Evolutionary conservation across 2,113 vertebrate genomes (phyloP).

Genomic region (Egretta garzetta): DNA sequence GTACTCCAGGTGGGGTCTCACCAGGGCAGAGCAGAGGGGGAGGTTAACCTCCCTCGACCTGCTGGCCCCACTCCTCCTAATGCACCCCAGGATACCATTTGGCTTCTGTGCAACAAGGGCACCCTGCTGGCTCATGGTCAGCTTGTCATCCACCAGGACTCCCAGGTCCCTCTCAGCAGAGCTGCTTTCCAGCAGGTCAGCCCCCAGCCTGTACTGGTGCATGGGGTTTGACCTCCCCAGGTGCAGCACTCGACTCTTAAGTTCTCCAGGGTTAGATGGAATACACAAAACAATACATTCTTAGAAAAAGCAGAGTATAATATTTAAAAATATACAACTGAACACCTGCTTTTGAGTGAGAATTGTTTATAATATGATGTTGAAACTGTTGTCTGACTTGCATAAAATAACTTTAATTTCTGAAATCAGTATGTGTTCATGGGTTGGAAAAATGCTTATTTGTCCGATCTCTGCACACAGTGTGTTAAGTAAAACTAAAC

Average conservation of each 20-base stretch:
- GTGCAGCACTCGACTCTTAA: neutral
- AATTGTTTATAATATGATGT: neutral
- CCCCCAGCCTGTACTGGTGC: no score
- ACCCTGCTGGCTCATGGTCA: no score
- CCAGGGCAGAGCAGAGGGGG: no score
- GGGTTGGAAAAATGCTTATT: neutral
- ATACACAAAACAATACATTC: neutral
- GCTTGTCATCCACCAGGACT: no score
- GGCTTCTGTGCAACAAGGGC: no score
- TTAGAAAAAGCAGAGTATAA: neutral
- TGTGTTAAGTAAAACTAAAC: neutral
- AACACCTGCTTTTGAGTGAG: neutral
- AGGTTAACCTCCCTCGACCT: no score
- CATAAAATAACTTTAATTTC: slow-evolving; percentile 5
- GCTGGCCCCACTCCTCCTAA: no score
- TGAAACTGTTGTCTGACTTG: neutral
- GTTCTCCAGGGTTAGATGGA: neutral
- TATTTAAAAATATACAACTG: neutral
- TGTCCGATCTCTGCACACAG: neutral
- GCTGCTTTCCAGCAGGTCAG: no score
- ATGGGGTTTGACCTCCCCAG: no score
- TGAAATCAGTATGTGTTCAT: neutral
- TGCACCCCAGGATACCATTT: no score
- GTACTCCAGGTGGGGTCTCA: no score
- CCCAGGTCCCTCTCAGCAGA: no score